A percentile compares a stretch with the other conserved stretches of the same genome.
These are phyloP conservation scores for Formica selysi DNA, from an alignment of 1,140 invertebrate genomes.

Conservation along the genomic window DNA sequence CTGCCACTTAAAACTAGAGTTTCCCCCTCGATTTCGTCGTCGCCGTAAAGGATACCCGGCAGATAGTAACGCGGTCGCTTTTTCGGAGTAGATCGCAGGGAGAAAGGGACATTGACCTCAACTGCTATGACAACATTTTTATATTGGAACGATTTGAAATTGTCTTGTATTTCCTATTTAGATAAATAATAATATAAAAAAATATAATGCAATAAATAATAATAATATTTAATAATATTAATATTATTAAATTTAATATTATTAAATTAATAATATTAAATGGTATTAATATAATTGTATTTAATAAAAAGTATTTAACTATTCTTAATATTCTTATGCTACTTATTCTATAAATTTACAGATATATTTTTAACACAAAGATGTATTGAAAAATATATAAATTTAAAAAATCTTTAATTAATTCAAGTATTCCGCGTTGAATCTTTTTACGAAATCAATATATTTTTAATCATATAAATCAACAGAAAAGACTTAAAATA, in stretches of 20 bases:
- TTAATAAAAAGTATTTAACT: not conserved
- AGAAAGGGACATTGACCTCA: conserved; percentile 6
- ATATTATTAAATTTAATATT: too few species aligned
- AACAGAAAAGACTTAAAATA: too few species aligned
- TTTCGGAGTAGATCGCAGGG: conserved; percentile 49
- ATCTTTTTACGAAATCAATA: too few species aligned
- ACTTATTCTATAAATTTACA: not conserved
- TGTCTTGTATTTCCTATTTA: not conserved
- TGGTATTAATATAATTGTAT: too few species aligned
- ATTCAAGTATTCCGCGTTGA: not conserved
- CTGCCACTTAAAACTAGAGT: conserved; percentile 71
- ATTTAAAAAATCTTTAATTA: not conserved
- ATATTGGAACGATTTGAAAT: not conserved
- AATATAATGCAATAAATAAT: not conserved
- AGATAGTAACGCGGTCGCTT: conserved; percentile 36
- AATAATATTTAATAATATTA: too few species aligned
- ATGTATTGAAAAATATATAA: not conserved
- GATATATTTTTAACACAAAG: not conserved
- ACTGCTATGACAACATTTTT: not conserved
- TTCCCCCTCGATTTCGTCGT: conserved; percentile 49
- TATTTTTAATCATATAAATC: too few species aligned
- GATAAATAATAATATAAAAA: not conserved
- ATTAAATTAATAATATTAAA: too few species aligned
- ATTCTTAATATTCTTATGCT: not conserved
- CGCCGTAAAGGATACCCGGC: conserved; percentile 38